phyloP scores from a whole-genome alignment of 2,113 vertebrate genomes.

The Megaptera novaeangliae region DNA sequence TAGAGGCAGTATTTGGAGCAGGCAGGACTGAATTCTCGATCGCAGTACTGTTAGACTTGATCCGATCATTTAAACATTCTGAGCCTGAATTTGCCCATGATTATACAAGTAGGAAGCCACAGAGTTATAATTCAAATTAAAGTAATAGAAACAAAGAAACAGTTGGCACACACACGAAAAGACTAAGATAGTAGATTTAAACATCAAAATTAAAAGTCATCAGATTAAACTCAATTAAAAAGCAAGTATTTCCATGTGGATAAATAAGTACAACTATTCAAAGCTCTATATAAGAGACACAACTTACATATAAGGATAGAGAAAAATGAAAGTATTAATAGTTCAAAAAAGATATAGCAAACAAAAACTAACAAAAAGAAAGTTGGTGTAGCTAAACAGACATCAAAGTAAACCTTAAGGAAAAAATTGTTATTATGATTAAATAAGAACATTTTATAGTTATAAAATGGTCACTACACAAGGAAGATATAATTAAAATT shows the following conservation, averaged over 20 bases:
- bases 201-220: neutral
- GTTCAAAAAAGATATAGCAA: neutral
- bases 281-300: neutral
- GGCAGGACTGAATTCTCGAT: neutral
- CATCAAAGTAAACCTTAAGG: neutral
- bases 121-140: neutral
- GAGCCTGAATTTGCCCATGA: neutral
- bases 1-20: neutral
- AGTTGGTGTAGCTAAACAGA: neutral
- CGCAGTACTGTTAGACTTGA: neutral
- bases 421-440: neutral
- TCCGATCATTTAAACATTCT: neutral
- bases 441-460: neutral
- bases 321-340: neutral
- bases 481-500: neutral
- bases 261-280: neutral
- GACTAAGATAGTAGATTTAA: neutral
- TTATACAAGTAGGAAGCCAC: neutral
- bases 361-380: neutral
- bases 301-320: neutral
- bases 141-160: neutral
- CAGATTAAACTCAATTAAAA: neutral
- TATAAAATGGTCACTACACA: neutral
- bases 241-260: neutral
- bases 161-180: neutral